phyloP scores from a whole-genome alignment of 1,140 invertebrate genomes.

The Muscidifurax raptorellus region DNA sequence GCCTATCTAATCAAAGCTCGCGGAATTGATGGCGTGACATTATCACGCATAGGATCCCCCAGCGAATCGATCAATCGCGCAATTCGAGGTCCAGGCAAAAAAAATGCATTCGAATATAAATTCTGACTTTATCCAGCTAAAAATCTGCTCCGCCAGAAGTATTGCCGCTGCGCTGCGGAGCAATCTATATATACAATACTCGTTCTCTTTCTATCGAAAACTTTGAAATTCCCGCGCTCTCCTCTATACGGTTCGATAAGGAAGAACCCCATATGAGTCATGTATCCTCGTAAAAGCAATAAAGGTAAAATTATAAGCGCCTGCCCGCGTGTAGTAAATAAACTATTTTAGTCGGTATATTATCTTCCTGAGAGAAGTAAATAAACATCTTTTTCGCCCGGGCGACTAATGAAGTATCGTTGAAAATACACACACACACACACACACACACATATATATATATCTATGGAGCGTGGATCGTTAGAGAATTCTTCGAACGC shows the following conservation, averaged over 20 bases:
- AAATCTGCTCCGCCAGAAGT: constrained; percentile 1
- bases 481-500: constrained; percentile 56
- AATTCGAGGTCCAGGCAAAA: neutral
- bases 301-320: neutral
- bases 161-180: neutral
- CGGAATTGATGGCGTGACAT: constrained; percentile 60
- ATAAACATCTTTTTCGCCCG: constrained; percentile 46
- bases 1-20: constrained; percentile 67
- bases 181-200: neutral
- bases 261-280: too few species aligned
- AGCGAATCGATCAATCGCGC: constrained; percentile 54
- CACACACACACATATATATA: too few species aligned
- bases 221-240: neutral
- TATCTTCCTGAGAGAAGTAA: neutral
- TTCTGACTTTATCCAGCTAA: constrained; percentile 25
- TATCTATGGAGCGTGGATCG: constrained; percentile 48
- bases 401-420: constrained; percentile 52
- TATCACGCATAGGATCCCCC: constrained; percentile 60
- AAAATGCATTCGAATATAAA: constrained; percentile 41
- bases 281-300: neutral
- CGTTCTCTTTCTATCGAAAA: neutral
- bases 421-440: too few species aligned
- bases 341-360: neutral
- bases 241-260: neutral
- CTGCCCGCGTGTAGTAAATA: neutral